Evolutionary conservation across 64 coral and sea anemone species (phyloP), one percentile per base, ranked within the genome.

Genomic region (Platygyra sinensis): DNA sequence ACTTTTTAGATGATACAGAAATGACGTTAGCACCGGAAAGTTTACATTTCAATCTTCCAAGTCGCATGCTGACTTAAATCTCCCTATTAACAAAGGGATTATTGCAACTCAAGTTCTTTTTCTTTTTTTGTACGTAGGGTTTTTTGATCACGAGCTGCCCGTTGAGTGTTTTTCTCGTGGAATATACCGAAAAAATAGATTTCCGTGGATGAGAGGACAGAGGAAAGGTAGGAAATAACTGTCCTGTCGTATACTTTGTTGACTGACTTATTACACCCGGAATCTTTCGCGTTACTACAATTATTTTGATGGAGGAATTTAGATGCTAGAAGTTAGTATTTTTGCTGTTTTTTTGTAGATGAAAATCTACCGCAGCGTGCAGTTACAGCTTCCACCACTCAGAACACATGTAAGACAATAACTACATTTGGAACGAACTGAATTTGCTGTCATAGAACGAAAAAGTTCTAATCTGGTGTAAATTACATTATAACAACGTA

Each of bases 121-220:
- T 2, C 4, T 46, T 18, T 30, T n/a, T 79, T 5, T 79, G 42
- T 30, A 16, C 10, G 18, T 29, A 96, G 95, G 95, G 20, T 96
- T 96, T 63, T 96, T 90, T 39, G 91, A 96, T 87, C 91, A 96
- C 57, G 90, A 73, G 62, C 60, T 96, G 3, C 91, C 88, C 8
- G 46, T 74, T 5, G 91, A 96, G 39, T 88, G 60, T 19, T 78
- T 94, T 24, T 82, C 88, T 61, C 91, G 71, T 65, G 95, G 95
- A 74, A 72, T 96, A 30, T 60, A 87, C 57, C 87, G 88, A 69
- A 96, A 88, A 42, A 25, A 38, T 0, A 82, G 81, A 60, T 38
- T 80, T 52, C 80, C 93, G 30, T 50, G 77, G 8, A 90, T 91
- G 69, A 96, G 89, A 91, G 82, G 30, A 22, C 38, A 90, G 9